Evolutionary conservation across 2,888 invertebrate genomes (phyloP).

Genomic region (Drosophila ezoana): DNA sequence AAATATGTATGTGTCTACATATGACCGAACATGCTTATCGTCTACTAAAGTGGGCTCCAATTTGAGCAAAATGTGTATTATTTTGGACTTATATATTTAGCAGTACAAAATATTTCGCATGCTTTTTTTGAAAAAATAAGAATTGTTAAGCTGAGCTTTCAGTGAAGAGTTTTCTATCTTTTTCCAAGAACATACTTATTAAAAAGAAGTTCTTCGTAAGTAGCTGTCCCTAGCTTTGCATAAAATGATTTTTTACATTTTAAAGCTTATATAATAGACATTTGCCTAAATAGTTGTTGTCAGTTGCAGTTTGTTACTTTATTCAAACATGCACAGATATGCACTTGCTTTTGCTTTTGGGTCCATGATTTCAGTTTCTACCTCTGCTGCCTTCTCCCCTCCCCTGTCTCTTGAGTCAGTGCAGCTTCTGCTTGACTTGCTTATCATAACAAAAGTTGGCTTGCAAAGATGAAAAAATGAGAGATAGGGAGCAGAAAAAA

Average conservation of each 20-base stretch:
- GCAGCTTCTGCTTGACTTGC: conserved; percentile 74
- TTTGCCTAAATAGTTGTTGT: conserved; percentile 5
- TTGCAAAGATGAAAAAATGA: conserved; percentile 7
- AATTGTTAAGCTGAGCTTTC: too few relatives aligned
- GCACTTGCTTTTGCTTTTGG: conserved; percentile 33
- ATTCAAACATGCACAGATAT: conserved; percentile 61
- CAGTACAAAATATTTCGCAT: too few relatives aligned
- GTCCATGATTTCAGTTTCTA: conserved; percentile 11
- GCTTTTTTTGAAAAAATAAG: too few relatives aligned
- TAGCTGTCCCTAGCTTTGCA: too few relatives aligned
- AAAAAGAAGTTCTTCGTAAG: too few relatives aligned
- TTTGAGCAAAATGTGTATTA: too few relatives aligned
- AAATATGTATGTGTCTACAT: conserved; percentile 1
- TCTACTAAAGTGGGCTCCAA: too few relatives aligned
- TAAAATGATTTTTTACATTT: too few relatives aligned
- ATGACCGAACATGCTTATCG: neutral
- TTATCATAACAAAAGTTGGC: conserved; percentile 75
- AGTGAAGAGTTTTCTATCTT: too few relatives aligned
- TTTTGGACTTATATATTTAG: too few relatives aligned
- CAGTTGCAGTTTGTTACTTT: conserved; percentile 57
- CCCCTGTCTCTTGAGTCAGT: conserved; percentile 6
- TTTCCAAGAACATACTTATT: too few relatives aligned
- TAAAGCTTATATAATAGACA: too few relatives aligned
- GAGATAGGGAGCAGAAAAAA: conserved; percentile 1
- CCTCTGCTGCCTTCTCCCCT: neutral